Evolutionary conservation across 2,797 vertebrate genomes (phyloP).

Genomic region (Pangasius krempfi): DNA sequence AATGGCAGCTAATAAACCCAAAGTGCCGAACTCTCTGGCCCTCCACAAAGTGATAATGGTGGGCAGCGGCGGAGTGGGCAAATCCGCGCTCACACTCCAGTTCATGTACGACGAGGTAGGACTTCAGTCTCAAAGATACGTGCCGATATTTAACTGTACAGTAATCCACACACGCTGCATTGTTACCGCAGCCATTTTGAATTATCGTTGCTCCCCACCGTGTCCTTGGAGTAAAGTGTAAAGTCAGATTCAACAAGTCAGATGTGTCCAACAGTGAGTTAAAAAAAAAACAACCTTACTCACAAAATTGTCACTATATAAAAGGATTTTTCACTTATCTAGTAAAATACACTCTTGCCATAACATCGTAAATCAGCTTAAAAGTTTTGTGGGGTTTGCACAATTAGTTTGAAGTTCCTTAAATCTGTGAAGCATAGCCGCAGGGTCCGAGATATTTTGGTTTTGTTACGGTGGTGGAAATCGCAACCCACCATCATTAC

Average conservation of each 20-base stretch:
- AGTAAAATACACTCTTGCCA: neutral
- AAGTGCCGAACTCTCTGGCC: constrained; percentile 84
- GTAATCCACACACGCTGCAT: neutral
- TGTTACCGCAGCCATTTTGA: neutral
- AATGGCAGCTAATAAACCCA: constrained; percentile 86
- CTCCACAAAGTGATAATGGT: constrained; percentile 92
- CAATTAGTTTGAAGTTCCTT: too few relatives aligned
- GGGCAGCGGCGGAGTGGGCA: constrained; percentile 88
- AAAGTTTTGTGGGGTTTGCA: neutral
- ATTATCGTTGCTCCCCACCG: neutral
- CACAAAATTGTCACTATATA: neutral
- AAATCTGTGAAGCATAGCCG: neutral
- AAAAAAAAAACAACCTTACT: neutral
- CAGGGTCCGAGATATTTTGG: too few relatives aligned
- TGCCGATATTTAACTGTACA: neutral
- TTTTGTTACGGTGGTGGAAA: neutral
- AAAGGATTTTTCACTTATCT: neutral
- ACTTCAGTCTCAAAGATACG: neutral
- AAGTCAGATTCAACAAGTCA: neutral
- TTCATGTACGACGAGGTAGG: constrained; percentile 94
- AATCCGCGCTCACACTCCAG: constrained; percentile 86
- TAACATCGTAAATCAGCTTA: neutral
- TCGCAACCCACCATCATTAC: neutral
- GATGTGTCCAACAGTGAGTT: too few relatives aligned
- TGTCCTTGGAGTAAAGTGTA: neutral